phyloP scores from a whole-genome alignment of 1,140 invertebrate genomes.

The Drosophila burlai region DNA sequence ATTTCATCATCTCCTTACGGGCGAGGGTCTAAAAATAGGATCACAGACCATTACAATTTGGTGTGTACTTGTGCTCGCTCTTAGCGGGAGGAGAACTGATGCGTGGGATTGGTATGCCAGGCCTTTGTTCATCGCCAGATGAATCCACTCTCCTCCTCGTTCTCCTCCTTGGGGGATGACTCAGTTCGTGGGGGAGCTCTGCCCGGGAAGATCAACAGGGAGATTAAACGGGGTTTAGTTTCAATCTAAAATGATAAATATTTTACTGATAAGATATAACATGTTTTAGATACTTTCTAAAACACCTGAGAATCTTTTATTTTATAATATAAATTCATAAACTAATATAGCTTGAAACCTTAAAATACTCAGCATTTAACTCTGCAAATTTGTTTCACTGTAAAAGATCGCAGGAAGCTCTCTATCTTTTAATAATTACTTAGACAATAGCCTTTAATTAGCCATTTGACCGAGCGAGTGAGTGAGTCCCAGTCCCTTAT shows the following conservation, averaged over 20 bases:
- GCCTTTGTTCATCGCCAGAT: slow-evolving; percentile 56
- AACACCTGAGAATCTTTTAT: background rate
- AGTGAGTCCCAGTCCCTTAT: slow-evolving; percentile 8
- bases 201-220: background rate
- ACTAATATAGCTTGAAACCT: too few species aligned
- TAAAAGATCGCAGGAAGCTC: background rate
- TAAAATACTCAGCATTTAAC: too few species aligned
- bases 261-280: background rate
- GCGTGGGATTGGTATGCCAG: slow-evolving; percentile 71
- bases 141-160: slow-evolving; percentile 1
- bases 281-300: background rate
- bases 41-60: slow-evolving; percentile 26
- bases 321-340: background rate
- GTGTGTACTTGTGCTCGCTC: slow-evolving; percentile 14
- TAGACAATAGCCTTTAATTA: slow-evolving; percentile 58
- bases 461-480: slow-evolving; percentile 39
- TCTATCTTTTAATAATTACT: slow-evolving; percentile 29
- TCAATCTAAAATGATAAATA: too few species aligned
- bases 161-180: slow-evolving; percentile 41
- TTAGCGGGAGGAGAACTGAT: slow-evolving; percentile 33
- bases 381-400: background rate
- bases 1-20: slow-evolving; percentile 31
- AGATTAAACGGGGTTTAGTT: background rate
- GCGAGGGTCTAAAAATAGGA: slow-evolving; percentile 37
- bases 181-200: slow-evolving; percentile 54